Base-by-base conservation (phyloP, 1,140 invertebrate species). In the Gryllus bimaculatus region DNA sequence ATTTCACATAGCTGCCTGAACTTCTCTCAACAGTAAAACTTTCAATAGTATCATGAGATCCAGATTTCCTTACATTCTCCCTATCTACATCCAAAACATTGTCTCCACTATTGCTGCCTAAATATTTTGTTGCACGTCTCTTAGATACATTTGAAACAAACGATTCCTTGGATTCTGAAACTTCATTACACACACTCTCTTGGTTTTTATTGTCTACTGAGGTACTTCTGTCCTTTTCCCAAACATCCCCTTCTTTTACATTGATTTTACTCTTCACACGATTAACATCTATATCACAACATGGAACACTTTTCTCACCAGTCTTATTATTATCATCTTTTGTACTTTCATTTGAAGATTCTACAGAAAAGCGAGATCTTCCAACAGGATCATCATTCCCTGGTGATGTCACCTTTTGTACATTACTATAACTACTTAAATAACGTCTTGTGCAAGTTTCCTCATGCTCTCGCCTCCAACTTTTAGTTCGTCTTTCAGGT, bases 401-500 rank as follows among this genome's bases (percentile, higher is more conserved):
- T 3, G 54, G 7, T 66, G 10, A 66, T 7, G 54, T 13, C 18
- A 66, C 54, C 18, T 66, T 66, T 66, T 66, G 54, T 3, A 18
- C 18, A 18, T 18, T 66, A 79, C 74, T 47, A 48, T 75, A 47
- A 39, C 66, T 73, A 48, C 47, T 74, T 75, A 74, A 73, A 75
- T 75, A 73, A 20, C 78, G 26, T 20, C 48, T 73, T 39, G 26
- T 39, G 13, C 78, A 79, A 13, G 49, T 74, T 48, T 79, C 78
- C 15, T 79, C 73, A 39, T 79, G 78, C 21, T 79, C 74, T 47
- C 78, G 18, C 73, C 73, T 74, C 78, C 78, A 79, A 75, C 78
- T 79, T 74, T 79, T 79, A 74, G 78, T 66, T 75, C 78, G 66
- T 48, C 78, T 49, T 13, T 79, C 78, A 73, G 78, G 78, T 21